Percentiles rank a stretch among this genome's conserved stretches.
Evolutionary conservation across 2,888 invertebrate genomes (phyloP).

Genomic region (Drosophila incognita): DNA sequence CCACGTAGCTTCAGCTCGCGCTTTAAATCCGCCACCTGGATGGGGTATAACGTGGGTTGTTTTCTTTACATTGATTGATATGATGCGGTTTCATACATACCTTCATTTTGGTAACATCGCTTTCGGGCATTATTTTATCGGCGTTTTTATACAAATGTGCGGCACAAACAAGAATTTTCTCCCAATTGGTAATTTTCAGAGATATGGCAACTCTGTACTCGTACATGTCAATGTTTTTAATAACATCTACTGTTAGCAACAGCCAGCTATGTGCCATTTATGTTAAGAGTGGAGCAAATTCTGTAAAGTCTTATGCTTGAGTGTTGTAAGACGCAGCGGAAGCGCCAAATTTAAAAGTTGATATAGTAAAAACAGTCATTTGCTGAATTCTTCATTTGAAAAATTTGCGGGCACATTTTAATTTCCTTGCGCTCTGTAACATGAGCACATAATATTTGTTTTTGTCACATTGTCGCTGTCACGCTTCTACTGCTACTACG

Average conservation of each 20-base stretch:
- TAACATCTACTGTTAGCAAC: not conserved
- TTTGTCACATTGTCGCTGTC: slow-evolving; percentile 52
- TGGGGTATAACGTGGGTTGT: not conserved
- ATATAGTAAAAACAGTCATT: not conserved
- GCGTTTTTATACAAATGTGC: slow-evolving; percentile 28
- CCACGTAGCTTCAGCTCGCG: slow-evolving; percentile 92
- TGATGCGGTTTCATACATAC: slow-evolving; percentile 45
- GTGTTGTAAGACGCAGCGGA: not conserved
- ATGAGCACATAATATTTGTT: slow-evolving; percentile 50
- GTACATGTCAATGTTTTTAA: slow-evolving; percentile 1
- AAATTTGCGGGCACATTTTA: not conserved
- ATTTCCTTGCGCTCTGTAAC: not conserved
- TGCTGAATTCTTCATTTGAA: not conserved
- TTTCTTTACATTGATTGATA: not conserved
- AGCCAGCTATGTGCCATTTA: not conserved
- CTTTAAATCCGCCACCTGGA: slow-evolving; percentile 92
- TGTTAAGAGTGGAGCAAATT: slow-evolving; percentile 11
- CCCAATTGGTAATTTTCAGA: not conserved
- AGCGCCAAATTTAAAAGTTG: slow-evolving; percentile 1
- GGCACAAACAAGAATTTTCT: slow-evolving; percentile 38
- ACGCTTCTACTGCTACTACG: slow-evolving; percentile 25
- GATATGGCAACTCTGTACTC: slow-evolving; percentile 25
- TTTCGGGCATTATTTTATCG: slow-evolving; percentile 80
- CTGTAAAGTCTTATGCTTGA: not conserved
- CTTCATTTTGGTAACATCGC: slow-evolving; percentile 84